Base-by-base conservation (phyloP, 2,113 vertebrate genomes). In the Emydura subglobosa region DNA sequence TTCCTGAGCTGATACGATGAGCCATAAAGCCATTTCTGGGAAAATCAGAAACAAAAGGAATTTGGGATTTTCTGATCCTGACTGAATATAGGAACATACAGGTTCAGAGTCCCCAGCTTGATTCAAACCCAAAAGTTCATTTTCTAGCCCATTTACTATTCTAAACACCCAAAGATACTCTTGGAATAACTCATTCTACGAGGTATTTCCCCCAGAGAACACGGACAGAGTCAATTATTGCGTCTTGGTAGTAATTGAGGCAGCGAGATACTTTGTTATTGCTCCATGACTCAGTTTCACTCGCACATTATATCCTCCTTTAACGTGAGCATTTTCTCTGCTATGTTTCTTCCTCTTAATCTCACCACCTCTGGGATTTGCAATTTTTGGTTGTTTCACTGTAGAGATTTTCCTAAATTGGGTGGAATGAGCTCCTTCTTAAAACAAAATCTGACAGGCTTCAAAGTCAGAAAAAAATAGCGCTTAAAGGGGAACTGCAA, bases 1-100 rank as follows among this genome's bases (percentile, higher is more conserved):
- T 90, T 96, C 86, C 42, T 90, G 84, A 91, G 89, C 29, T 86
- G 82, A 95, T 57, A 86, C 74, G 93, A 95, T 0, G 2, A 96
- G 81, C 74, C 79, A 42, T 78, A 44, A 95, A 94, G 89, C 74
- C 78, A 72, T 85, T 86, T 81, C 50, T 88, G 89, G 81, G 65
- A 83, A 95, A 93, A 91, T 93, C 39, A 94, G 87, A 91, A 97
- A 94, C 91, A 92, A 95, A 95, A 96, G 39, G n/a, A 42, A 59
- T 82, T 72, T n/a, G 42, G 88, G 79, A 68, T 68, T 95, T 95
- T 91, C 88, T 74, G 72, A 92, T 96, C 61, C n/a, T 76, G 44
- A 83, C 24, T 89, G 92, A 95, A 94, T 51, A 90, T 5, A 95
- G 68, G 6, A 92, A 16, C 83, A 57, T 16, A 74, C 72, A 31